Evolutionary conservation across 1,140 invertebrate genomes (phyloP), one percentile per base, ranked within the genome.

Genomic region (Bicyclus anynana): DNA sequence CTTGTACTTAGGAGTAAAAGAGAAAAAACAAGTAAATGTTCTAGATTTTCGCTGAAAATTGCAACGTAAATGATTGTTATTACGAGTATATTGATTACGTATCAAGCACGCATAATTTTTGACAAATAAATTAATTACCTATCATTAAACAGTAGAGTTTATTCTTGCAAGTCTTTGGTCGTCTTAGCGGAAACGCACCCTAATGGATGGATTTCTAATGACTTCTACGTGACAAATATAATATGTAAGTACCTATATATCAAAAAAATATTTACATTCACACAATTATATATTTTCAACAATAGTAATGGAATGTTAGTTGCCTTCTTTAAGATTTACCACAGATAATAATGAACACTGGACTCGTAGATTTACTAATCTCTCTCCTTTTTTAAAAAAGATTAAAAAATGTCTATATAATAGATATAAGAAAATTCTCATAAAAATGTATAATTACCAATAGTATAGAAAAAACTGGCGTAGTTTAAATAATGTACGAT

Each of bases 271-370:
- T 17, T 40, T 40, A 17, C 17, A 40, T 47, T 47, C 27, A 27
- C 35, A 53, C 48, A 38, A 49, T 47, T 57, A 62, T 59, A 64
- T 55, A 67, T 40, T 63, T 61, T 46, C 64, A 63, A 70, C 67
- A 72, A 65, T 68, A 63, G 55, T 63, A 57, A 66, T 54, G 71
- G 70, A 77, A 79, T 79, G 72, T 74, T 29, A 53, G 48, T 55
- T 71, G 55, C 52, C 53, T 58, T 58, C 40, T 42, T 40, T 5
- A 33, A 55, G 26, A 47, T 35, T 54, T 53, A 75, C 67, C 72
- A 74, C 67, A 74, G 68, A 71, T 53, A 62, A 53, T 75, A 37
- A 44, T 44, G 67, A 78, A 75, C 72, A 75, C 67, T 75, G 67
- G 59, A 67, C 60, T 69, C 62, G 50, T 23, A 60, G 54, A 67